Evolutionary conservation across 2,113 vertebrate genomes (phyloP), one percentile per base, ranked within the genome.

Genomic region (Salminus brasiliensis): DNA sequence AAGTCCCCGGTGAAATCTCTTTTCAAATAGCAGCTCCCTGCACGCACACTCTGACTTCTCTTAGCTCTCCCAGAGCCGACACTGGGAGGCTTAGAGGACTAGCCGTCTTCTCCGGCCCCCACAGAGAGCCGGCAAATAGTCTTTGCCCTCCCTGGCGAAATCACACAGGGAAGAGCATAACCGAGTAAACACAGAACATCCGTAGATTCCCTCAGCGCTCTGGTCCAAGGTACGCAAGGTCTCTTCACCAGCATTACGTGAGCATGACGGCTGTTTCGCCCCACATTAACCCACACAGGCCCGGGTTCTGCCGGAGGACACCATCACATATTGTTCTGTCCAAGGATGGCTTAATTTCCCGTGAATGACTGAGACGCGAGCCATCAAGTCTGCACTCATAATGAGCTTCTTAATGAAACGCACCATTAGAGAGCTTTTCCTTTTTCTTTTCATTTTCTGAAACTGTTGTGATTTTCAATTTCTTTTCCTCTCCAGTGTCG

Each of bases 301-400:
- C 29, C 16, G n/a, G n/a, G 49, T 74, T 68, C 57, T 23, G 32
- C 36, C 34, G 49, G 52, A 52, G 32, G 39, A 62, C 43, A 73
- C 70, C 15, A 32, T 27, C 21, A 34, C 23, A 55, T 15, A 62
- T 45, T 27, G 32, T 47, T 69, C 62, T 21, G 32, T 45, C 25
- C 43, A 41, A 29, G 67, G 34, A 74, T 67, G 55, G 72, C 66
- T 45, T 30, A 53, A 66, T 65, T 71, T 83, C 16, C 57, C 25
- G 29, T 15, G n/a, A 75, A 65, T 66, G 65, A 45, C 43, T 16
- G 39, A 75, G 41, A 47, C 23, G 47, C 41, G 16, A 29, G 34
- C 25, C 34, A 36, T 30, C 52, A 0, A 41, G 34, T 39, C 62
- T 30, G 60, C 81, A 34, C 45, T 23, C 34, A 57, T 34, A 23